These are phyloP conservation scores for Mungos mungo DNA, from an alignment of 2,113 vertebrate species.

Conservation along the genomic window DNA sequence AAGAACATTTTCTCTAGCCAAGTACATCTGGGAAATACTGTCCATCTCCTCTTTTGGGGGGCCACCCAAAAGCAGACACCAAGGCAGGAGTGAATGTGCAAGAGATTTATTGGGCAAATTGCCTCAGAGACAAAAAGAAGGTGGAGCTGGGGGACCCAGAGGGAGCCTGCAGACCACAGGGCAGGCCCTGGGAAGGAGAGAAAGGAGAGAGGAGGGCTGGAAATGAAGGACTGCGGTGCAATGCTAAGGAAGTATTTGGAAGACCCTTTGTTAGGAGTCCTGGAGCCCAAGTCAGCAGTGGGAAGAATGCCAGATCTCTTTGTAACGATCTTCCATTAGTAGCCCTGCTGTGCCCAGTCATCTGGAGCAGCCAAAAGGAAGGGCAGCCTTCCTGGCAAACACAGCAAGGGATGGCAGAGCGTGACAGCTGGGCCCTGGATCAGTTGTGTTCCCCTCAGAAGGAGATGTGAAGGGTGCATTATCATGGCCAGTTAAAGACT, in stretches of 20 bases:
- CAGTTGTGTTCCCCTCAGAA: not conserved
- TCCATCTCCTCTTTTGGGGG: not conserved
- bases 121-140: not conserved
- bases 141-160: not conserved
- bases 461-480: not conserved
- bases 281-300: not conserved
- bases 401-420: not conserved
- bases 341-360: not conserved
- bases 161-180: not conserved
- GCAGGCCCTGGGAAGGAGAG: not conserved
- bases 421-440: not conserved
- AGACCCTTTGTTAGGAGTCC: not conserved
- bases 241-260: not conserved
- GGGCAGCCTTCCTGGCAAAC: not conserved
- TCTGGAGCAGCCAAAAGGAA: not conserved
- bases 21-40: not conserved
- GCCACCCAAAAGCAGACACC: not conserved
- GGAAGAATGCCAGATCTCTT: not conserved
- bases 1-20: not conserved
- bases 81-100: not conserved
- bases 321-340: not conserved
- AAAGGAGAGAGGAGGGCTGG: not conserved
- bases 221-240: not conserved
- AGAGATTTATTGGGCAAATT: not conserved
- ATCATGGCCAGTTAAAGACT: not conserved